Conservation (phyloP, 2,113 vertebrate genomes). For the Hyla sarda region DNA sequence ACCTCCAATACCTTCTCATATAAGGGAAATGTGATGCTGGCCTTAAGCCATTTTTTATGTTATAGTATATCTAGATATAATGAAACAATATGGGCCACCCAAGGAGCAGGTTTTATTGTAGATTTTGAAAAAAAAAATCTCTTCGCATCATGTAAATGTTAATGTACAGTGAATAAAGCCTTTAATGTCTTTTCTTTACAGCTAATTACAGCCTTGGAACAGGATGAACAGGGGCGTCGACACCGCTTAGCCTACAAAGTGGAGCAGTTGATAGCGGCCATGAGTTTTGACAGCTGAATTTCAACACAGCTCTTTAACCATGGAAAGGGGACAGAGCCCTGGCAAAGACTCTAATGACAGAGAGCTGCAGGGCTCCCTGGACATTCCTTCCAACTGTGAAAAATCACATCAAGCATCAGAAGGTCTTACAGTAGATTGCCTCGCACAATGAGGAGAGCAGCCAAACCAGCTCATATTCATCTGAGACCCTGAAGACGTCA, state of each 20-base stretch:
- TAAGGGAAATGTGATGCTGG: too few relatives aligned
- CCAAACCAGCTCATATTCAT: conserved; percentile 17
- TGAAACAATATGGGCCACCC: neutral
- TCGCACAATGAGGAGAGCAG: conserved; percentile 62
- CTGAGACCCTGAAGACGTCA: conserved; percentile 23
- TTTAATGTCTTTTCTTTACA: conserved; percentile 62
- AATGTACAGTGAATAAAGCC: neutral
- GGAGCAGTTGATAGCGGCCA: conserved; percentile 92
- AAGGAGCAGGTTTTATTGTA: neutral
- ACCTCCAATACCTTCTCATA: too few relatives aligned
- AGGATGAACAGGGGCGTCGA: conserved; percentile 92
- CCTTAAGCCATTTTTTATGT: too few relatives aligned
- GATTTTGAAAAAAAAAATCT: neutral
- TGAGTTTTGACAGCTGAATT: conserved; percentile 96
- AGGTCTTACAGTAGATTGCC: conserved; percentile 32
- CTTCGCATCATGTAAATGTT: neutral
- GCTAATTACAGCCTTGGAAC: conserved; percentile 92
- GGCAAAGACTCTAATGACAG: conserved; percentile 53
- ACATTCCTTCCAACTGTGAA: conserved; percentile 53
- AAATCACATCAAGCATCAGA: conserved; percentile 13
- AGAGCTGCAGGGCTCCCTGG: conserved; percentile 33
- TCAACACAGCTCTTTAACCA: conserved; percentile 56
- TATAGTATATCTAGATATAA: neutral
- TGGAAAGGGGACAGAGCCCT: conserved; percentile 58
- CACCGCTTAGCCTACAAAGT: conserved; percentile 95